These are phyloP conservation scores for Ctenochaetus hawaiiensis DNA, from an alignment of 2,797 vertebrate genomes.

Conservation along the genomic window DNA sequence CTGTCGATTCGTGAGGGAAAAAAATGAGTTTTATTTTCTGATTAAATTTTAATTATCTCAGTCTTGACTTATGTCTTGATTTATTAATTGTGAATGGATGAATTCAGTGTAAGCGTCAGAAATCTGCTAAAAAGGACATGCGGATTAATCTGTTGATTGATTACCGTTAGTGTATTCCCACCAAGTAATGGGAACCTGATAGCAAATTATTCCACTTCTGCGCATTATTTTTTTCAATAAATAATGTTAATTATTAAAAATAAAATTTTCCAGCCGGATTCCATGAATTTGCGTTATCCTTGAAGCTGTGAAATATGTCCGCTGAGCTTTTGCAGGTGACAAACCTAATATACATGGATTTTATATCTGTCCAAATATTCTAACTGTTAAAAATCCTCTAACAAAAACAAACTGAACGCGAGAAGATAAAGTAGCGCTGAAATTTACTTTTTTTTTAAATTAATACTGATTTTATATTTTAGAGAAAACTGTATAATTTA, in stretches of 20 bases:
- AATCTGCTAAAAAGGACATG: conserved; percentile 1
- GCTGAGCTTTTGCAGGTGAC: conserved; percentile 71
- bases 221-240: neutral
- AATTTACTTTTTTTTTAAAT: neutral
- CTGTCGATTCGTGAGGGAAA: conserved; percentile 1
- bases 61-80: neutral
- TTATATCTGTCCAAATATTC: conserved; percentile 79
- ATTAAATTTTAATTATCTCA: conserved; percentile 49
- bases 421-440: neutral
- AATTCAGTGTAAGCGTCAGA: neutral
- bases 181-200: neutral
- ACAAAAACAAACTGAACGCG: conserved; percentile 76
- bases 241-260: neutral
- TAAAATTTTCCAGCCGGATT: neutral
- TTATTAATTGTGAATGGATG: conserved; percentile 13
- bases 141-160: neutral
- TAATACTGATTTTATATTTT: conserved; percentile 16
- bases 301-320: conserved; percentile 80
- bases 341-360: conserved; percentile 81
- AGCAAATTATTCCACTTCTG: neutral
- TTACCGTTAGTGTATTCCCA: neutral
- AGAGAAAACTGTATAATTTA: neutral
- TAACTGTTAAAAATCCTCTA: conserved; percentile 56
- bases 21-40: conserved; percentile 11
- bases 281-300: conserved; percentile 63